Evolutionary conservation across 2,888 invertebrate genomes (phyloP).

Genomic region (Nomada fabriciana): DNA sequence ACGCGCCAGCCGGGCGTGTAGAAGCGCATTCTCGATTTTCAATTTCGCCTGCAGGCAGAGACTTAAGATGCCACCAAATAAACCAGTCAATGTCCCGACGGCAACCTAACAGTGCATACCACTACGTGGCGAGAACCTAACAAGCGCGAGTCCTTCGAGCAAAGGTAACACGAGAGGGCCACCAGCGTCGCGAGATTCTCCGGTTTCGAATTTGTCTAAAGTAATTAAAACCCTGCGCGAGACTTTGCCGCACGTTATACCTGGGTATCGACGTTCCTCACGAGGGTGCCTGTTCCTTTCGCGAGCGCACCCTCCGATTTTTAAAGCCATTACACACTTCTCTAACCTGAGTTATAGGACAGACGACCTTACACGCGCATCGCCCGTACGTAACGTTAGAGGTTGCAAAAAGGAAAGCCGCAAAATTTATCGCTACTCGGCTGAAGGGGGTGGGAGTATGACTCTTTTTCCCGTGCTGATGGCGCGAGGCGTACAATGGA

Average conservation of each 20-base stretch:
- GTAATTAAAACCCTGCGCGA: constrained; percentile 74
- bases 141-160: constrained; percentile 64
- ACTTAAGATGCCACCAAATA: constrained; percentile 61
- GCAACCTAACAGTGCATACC: constrained; percentile 61
- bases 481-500: constrained; percentile 25
- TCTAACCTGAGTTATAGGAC: constrained; percentile 42
- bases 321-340: constrained; percentile 11
- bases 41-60: constrained; percentile 55
- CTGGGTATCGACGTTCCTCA: constrained; percentile 56
- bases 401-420: constrained; percentile 8
- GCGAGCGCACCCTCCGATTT: constrained; percentile 33
- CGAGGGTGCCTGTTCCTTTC: constrained; percentile 48
- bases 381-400: constrained; percentile 42
- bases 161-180: constrained; percentile 76
- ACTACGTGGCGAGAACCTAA: constrained; percentile 55
- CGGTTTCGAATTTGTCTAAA: constrained; percentile 77
- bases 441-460: not conserved
- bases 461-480: not conserved
- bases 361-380: constrained; percentile 23
- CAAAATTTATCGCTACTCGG: constrained; percentile 35
- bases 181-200: constrained; percentile 75
- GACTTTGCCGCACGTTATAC: constrained; percentile 50
- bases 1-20: constrained; percentile 14
- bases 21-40: constrained; percentile 54
- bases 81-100: constrained; percentile 63